These are phyloP conservation scores for Lithobates pipiens DNA, from an alignment of 2,797 vertebrate genomes.

Conservation along the genomic window DNA sequence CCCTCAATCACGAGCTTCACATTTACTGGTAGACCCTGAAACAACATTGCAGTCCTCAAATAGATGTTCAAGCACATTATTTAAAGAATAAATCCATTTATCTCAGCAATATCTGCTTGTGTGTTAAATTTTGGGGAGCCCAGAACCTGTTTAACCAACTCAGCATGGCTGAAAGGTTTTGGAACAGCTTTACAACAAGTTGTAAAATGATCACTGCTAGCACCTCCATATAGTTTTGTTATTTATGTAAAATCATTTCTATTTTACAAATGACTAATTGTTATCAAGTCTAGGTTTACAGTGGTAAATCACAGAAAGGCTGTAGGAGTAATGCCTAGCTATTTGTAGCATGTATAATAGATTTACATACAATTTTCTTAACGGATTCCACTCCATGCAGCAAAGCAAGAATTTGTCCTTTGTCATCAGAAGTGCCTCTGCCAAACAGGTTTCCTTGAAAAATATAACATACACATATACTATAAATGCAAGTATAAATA, in stretches of 20 bases:
- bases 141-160: not conserved
- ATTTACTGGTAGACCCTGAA: conserved; percentile 74
- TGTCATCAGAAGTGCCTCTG: conserved; percentile 65
- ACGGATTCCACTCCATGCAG: conserved; percentile 62
- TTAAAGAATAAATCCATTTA: not conserved
- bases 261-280: not conserved
- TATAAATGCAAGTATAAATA: no score
- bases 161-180: no score
- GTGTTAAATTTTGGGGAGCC: not conserved
- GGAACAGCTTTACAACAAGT: no score
- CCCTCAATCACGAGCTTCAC: conserved; percentile 84
- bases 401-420: conserved; percentile 64
- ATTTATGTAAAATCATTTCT: not conserved
- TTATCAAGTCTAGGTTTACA: not conserved
- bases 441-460: conserved; percentile 64
- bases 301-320: not conserved
- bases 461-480: not conserved
- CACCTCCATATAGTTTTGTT: no score
- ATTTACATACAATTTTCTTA: conserved; percentile 32
- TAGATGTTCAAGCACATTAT: not conserved
- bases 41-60: not conserved
- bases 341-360: not conserved
- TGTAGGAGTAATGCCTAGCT: not conserved
- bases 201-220: no score
- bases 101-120: not conserved